Conservation (phyloP, 2,797 vertebrate species). For the Trachops cirrhosus region DNA sequence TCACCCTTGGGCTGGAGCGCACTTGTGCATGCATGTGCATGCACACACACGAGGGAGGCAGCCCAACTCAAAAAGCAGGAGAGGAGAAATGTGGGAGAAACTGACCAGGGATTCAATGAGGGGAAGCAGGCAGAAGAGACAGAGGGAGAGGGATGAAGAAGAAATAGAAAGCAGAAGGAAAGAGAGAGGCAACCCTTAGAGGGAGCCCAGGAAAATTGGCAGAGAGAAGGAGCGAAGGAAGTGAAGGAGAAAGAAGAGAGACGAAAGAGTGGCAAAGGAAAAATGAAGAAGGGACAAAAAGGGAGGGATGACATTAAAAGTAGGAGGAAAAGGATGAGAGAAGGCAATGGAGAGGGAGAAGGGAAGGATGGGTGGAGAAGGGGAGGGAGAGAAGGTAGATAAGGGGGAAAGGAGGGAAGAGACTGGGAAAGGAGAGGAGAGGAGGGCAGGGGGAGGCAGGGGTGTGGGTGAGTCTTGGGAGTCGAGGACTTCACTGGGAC, state of each 20-base stretch:
- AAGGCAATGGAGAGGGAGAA: neutral
- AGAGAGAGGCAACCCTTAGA: neutral
- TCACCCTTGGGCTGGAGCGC: neutral
- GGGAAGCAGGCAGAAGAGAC: neutral
- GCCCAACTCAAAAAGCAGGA: neutral
- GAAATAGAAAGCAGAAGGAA: neutral
- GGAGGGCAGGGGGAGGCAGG: rapidly evolving
- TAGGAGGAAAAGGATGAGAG: neutral
- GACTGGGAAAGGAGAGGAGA: neutral
- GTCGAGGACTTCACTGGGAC: neutral
- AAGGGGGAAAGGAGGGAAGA: neutral
- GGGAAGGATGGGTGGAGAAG: too few relatives aligned
- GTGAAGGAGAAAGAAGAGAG: neutral
- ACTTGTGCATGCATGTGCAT: too few relatives aligned
- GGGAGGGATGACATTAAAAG: neutral
- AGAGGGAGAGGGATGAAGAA: neutral
- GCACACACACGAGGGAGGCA: rapidly evolving
- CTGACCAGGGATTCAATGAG: rapidly evolving
- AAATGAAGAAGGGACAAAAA: too few relatives aligned
- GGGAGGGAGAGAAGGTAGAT: neutral
- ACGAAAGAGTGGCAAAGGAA: neutral
- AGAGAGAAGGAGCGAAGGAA: neutral
- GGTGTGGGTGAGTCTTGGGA: neutral
- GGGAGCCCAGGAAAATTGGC: rapidly evolving
- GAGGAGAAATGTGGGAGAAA: too few relatives aligned